Conservation (phyloP, 2,113 vertebrate species). For the Phyllopteryx taeniolatus region DNA sequence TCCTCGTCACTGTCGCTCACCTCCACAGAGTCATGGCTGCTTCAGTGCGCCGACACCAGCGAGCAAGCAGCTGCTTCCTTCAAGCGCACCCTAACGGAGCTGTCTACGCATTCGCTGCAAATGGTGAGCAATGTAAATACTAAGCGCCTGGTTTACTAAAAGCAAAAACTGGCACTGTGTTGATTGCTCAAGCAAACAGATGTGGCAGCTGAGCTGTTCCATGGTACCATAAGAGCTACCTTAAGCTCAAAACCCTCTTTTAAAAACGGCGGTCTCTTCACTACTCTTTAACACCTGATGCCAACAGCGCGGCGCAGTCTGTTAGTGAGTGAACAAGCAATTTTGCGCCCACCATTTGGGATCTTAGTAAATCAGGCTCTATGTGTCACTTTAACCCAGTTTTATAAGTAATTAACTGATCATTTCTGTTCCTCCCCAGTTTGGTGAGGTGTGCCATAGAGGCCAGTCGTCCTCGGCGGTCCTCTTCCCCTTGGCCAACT, state of each 20-base stretch:
- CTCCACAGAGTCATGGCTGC: slow-evolving; percentile 79
- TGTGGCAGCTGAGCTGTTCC: too few relatives aligned
- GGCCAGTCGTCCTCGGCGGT: slow-evolving; percentile 75
- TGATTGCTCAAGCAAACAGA: too few relatives aligned
- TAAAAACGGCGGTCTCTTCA: too few relatives aligned
- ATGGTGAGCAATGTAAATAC: slow-evolving; percentile 74
- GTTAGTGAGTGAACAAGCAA: too few relatives aligned
- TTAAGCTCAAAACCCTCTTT: too few relatives aligned
- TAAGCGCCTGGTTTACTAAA: not conserved
- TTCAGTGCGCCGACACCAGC: slow-evolving; percentile 52
- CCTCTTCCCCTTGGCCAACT: slow-evolving; percentile 76
- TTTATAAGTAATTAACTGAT: not conserved
- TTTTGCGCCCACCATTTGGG: too few relatives aligned
- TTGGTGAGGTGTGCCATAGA: slow-evolving; percentile 76
- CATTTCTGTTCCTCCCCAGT: slow-evolving; percentile 57
- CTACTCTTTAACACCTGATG: too few relatives aligned
- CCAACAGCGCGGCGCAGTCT: too few relatives aligned
- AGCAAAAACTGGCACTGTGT: too few relatives aligned
- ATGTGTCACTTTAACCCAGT: not conserved
- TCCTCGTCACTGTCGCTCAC: slow-evolving; percentile 48
- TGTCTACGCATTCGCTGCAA: slow-evolving; percentile 66
- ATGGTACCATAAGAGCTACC: too few relatives aligned
- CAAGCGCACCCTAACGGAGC: slow-evolving; percentile 67
- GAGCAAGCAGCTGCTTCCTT: slow-evolving; percentile 50
- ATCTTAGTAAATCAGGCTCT: too few relatives aligned